Evolutionary conservation across 2,888 invertebrate species (phyloP).

Genomic region (Plutella xylostella): DNA sequence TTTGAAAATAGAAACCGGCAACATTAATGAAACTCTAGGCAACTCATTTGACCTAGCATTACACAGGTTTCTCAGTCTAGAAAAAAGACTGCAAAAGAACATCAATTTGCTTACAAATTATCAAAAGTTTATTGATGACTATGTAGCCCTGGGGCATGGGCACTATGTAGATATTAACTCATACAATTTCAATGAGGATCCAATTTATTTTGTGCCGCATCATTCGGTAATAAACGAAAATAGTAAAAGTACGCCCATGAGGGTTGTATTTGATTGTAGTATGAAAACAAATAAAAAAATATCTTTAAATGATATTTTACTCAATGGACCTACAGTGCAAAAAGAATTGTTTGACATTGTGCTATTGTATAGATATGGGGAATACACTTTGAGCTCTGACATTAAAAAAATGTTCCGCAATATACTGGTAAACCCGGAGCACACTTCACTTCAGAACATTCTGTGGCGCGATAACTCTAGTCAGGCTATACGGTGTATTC

Average conservation of each 20-base stretch:
- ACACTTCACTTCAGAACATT: slow-evolving; percentile 6
- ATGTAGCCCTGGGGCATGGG: slow-evolving; percentile 11
- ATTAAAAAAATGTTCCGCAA: slow-evolving; percentile 19
- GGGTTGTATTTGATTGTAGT: slow-evolving; percentile 8
- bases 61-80: not conserved
- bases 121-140: slow-evolving; percentile 13
- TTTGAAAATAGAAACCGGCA: not conserved
- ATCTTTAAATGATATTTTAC: slow-evolving; percentile 10
- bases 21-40: not conserved
- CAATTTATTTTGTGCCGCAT: slow-evolving; percentile 11
- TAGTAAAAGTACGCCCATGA: slow-evolving; percentile 3
- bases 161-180: slow-evolving; percentile 6
- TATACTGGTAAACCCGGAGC: slow-evolving; percentile 5
- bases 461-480: not conserved
- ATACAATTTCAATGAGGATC: slow-evolving; percentile 7
- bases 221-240: slow-evolving; percentile 11
- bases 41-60: not conserved
- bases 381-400: slow-evolving; percentile 13
- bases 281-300: slow-evolving; percentile 9
- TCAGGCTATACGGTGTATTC: not conserved
- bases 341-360: slow-evolving; percentile 17
- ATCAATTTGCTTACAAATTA: slow-evolving; percentile 3
- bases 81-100: slow-evolving; percentile 11
- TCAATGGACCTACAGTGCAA: slow-evolving; percentile 15
- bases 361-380: slow-evolving; percentile 12